These are phyloP conservation scores for Anarrhichthys ocellatus DNA, from an alignment of 2,113 vertebrate genomes.

Conservation along the genomic window DNA sequence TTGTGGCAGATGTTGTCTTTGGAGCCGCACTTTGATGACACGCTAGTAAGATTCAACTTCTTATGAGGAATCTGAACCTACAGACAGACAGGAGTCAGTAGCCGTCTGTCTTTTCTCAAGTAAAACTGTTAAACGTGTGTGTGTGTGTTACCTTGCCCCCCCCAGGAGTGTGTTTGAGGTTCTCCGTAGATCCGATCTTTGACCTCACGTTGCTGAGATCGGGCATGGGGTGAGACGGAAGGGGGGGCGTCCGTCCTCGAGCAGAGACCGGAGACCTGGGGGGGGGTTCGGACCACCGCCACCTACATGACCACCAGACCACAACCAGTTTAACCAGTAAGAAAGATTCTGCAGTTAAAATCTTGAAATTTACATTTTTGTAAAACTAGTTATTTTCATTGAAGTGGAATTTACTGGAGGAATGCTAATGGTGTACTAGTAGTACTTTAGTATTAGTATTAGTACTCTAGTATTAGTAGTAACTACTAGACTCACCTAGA, in stretches of 20 bases:
- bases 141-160: conserved; percentile 88
- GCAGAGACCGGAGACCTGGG: conserved; percentile 90
- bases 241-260: conserved; percentile 85
- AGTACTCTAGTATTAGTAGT: too few species aligned
- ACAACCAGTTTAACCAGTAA: neutral
- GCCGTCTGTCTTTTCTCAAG: too few species aligned
- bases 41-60: too few species aligned
- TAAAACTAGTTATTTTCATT: too few species aligned
- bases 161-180: conserved; percentile 92
- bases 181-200: conserved; percentile 93
- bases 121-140: neutral
- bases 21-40: conserved; percentile 84
- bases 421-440: too few species aligned
- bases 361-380: neutral
- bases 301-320: conserved; percentile 60
- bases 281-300: conserved; percentile 90
- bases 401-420: too few species aligned
- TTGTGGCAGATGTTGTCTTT: conserved; percentile 92
- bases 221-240: conserved; percentile 86
- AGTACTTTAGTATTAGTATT: too few species aligned
- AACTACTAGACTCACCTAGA: too few species aligned
- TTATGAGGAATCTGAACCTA: too few species aligned
- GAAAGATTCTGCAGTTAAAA: too few species aligned
- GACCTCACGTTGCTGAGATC: conserved; percentile 92
- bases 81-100: too few species aligned